A percentile compares a stretch with the other conserved stretches of the same genome.
Evolutionary conservation across 2,113 vertebrate genomes (phyloP).

Genomic region (Orthochromis indermauri): DNA sequence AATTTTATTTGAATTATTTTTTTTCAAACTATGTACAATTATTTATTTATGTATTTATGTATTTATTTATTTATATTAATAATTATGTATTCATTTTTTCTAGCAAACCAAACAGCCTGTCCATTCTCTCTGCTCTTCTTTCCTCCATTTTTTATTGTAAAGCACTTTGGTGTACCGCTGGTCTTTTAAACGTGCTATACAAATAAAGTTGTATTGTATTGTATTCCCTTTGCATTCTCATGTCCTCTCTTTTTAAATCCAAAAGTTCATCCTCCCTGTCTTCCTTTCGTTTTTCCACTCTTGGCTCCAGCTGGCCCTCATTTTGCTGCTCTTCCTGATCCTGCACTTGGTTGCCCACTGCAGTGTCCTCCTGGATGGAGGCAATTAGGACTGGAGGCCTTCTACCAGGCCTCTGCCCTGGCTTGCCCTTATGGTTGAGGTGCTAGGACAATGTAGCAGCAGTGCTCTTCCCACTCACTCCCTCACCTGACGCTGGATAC

Average conservation of each 20-base stretch:
- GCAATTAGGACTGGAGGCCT: not conserved
- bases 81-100: not conserved
- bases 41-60: fast-evolving
- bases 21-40: not conserved
- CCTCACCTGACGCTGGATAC: fast-evolving
- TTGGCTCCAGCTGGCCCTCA: not conserved
- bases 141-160: not conserved
- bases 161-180: too few relatives aligned
- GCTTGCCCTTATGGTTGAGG: not conserved
- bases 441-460: not conserved
- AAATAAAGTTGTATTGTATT: too few relatives aligned
- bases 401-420: not conserved
- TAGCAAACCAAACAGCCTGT: not conserved
- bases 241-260: not conserved
- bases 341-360: not conserved
- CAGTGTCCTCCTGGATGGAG: not conserved
- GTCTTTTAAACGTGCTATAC: too few relatives aligned
- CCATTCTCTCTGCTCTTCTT: not conserved
- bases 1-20: not conserved
- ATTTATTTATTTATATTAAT: not conserved
- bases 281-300: not conserved
- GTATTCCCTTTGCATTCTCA: fast-evolving
- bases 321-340: not conserved
- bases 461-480: not conserved
- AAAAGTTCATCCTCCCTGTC: not conserved